These are phyloP conservation scores for Mionectes olivaceus DNA, from an alignment of 2,797 vertebrate species.

Conservation along the genomic window DNA sequence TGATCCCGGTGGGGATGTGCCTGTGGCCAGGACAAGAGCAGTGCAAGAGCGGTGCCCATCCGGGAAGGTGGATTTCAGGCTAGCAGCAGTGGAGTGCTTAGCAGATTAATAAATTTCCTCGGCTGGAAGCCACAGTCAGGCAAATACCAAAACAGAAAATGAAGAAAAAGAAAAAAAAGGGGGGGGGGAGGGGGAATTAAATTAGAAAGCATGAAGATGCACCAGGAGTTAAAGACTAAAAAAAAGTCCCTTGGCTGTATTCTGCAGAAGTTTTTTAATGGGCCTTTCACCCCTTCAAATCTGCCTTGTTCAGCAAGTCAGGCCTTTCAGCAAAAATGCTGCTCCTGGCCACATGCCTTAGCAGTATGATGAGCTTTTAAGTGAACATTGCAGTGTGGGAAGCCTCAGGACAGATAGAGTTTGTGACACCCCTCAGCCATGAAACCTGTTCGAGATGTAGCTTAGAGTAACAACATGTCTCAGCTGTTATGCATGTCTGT, in stretches of 20 bases:
- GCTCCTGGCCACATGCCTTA: neutral
- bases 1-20: rapidly evolving
- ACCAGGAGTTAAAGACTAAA: neutral
- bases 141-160: neutral
- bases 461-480: neutral
- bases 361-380: neutral
- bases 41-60: rapidly evolving
- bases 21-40: neutral
- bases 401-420: neutral
- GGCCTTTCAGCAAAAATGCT: neutral
- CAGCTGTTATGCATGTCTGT: constrained; percentile 20
- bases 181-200: rapidly evolving
- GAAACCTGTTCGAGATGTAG: neutral
- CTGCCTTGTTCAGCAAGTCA: neutral
- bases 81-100: neutral
- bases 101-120: neutral
- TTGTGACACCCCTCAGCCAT: constrained; percentile 18
- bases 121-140: neutral
- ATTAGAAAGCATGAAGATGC: rapidly evolving
- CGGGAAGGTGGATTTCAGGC: neutral
- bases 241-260: neutral
- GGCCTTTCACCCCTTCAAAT: neutral
- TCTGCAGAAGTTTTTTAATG: neutral
- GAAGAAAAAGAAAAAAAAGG: neutral
- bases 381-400: neutral